These are phyloP conservation scores for Machaerirhynchus nigripectus DNA, from an alignment of 2,113 vertebrate species.

Conservation along the genomic window DNA sequence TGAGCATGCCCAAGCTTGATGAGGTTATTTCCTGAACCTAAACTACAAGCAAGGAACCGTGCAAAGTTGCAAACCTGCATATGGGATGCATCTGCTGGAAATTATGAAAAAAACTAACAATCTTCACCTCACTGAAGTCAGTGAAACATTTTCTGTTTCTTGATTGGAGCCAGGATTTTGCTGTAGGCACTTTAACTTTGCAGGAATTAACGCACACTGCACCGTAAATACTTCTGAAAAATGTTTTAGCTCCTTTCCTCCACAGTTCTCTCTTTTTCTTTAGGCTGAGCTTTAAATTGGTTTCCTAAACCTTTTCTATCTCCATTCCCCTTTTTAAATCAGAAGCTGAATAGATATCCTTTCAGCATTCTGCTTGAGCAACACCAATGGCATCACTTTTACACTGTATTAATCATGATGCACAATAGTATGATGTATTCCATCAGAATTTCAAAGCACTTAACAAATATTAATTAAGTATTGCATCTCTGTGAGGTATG, in stretches of 20 bases:
- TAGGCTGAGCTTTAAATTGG: background rate
- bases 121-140: background rate
- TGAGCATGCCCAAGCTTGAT: background rate
- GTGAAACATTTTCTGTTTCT: background rate
- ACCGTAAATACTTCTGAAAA: background rate
- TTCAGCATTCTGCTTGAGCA: background rate
- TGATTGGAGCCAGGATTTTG: background rate
- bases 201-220: background rate
- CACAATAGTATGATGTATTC: background rate
- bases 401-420: background rate
- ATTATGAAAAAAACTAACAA: background rate
- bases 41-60: background rate
- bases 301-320: background rate
- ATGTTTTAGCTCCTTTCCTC: background rate
- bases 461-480: constrained; percentile 26
- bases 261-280: background rate
- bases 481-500: background rate
- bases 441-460: constrained; percentile 13
- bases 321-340: background rate
- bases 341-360: background rate
- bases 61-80: background rate
- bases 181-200: background rate
- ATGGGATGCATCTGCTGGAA: background rate
- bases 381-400: background rate
- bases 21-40: constrained; percentile 25